A percentile compares a stretch with the other conserved stretches of the same genome.
Evolutionary conservation across 2,113 vertebrate species (phyloP).

Genomic region (Caloenas nicobarica): DNA sequence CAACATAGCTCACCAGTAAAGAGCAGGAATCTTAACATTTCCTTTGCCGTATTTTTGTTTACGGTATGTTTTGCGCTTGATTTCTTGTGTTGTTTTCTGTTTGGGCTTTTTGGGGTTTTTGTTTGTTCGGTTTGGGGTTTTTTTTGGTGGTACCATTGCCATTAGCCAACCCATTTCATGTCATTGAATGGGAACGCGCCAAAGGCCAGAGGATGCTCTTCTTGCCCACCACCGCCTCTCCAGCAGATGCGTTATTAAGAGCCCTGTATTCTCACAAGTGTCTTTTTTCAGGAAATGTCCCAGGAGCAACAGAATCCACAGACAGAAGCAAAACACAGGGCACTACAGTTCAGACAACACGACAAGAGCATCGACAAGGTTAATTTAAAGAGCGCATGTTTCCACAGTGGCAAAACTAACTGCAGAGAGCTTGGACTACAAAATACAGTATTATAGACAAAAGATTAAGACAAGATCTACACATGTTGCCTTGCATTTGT

Average conservation of each 20-base stretch:
- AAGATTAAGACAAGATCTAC: slow-evolving; percentile 85
- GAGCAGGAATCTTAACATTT: not conserved
- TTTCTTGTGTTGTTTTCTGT: too few species aligned
- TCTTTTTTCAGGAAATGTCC: slow-evolving; percentile 93
- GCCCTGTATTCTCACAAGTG: not conserved
- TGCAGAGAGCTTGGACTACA: slow-evolving; percentile 78
- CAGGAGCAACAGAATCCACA: slow-evolving; percentile 97
- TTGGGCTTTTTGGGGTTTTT: not conserved
- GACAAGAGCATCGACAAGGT: slow-evolving; percentile 96
- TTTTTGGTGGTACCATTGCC: not conserved
- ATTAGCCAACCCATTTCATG: not conserved
- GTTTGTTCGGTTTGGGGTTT: too few species aligned
- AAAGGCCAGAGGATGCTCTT: not conserved
- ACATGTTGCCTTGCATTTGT: slow-evolving; percentile 99
- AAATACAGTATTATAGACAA: slow-evolving; percentile 82
- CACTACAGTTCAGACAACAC: slow-evolving; percentile 99
- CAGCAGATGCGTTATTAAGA: not conserved
- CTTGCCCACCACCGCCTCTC: accelerated
- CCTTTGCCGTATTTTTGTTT: not conserved
- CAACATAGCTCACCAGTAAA: not conserved
- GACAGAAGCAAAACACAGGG: slow-evolving; percentile 98
- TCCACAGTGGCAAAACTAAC: slow-evolving; percentile 79
- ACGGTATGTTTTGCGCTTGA: too few species aligned
- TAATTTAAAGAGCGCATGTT: slow-evolving; percentile 92
- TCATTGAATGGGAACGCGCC: accelerated